A percentile compares a stretch with the other conserved stretches of the same genome.
phyloP scores from a whole-genome alignment of 2,888 invertebrate species.

The Phoenoteleia sp. region DNA sequence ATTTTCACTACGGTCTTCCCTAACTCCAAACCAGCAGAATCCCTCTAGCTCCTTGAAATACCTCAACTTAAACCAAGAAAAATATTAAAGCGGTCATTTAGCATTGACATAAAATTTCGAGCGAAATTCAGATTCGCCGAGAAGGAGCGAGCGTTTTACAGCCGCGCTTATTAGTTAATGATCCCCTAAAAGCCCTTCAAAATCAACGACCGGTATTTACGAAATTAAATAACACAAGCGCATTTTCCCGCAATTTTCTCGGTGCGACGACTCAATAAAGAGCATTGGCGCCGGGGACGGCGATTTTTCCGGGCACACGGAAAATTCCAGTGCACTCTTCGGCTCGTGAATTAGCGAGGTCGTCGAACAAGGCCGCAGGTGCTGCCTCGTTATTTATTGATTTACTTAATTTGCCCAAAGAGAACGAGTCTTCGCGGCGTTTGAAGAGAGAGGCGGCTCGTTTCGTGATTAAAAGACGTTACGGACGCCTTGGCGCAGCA shows the following conservation, averaged over 20 bases:
- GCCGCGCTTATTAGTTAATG: too few relatives aligned
- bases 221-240: background rate
- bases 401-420: constrained; percentile 85
- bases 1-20: too few relatives aligned
- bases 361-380: constrained; percentile 81
- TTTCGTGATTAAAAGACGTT: constrained; percentile 86
- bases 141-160: too few relatives aligned
- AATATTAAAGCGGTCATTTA: background rate
- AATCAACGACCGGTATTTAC: background rate
- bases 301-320: constrained; percentile 38
- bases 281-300: too few relatives aligned
- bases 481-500: constrained; percentile 83
- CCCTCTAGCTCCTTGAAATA: constrained; percentile 1
- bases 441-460: constrained; percentile 83
- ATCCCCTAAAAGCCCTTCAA: too few relatives aligned
- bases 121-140: too few relatives aligned
- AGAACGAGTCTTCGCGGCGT: constrained; percentile 79
- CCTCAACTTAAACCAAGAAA: background rate
- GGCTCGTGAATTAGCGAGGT: constrained; percentile 62
- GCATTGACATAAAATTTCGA: constrained; percentile 21
- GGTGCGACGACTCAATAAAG: too few relatives aligned
- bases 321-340: constrained; percentile 44
- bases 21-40: too few relatives aligned
- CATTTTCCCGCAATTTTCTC: too few relatives aligned
- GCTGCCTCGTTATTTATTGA: constrained; percentile 85